These are phyloP conservation scores for Amphipyra tragopoginis DNA, from an alignment of 2,888 invertebrate species.

Conservation along the genomic window DNA sequence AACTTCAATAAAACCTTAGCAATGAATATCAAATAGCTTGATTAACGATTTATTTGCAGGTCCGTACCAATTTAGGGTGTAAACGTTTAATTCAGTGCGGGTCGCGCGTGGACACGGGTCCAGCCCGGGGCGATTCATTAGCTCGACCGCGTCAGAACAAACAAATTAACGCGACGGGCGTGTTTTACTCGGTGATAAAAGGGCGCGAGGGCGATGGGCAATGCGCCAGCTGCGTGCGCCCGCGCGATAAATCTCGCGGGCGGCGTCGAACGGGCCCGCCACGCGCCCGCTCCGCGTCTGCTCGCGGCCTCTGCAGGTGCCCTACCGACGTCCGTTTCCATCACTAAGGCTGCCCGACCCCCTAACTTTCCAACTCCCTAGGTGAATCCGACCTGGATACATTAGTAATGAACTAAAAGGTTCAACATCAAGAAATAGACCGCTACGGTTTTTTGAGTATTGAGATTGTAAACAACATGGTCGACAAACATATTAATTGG, in stretches of 20 bases:
- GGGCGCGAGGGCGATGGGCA: slow-evolving; percentile 84
- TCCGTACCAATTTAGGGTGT: slow-evolving; percentile 82
- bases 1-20: slow-evolving; percentile 60
- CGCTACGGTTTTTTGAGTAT: slow-evolving; percentile 11
- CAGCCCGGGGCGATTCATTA: slow-evolving; percentile 88
- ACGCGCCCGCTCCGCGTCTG: slow-evolving; percentile 40
- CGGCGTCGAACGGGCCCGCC: slow-evolving; percentile 57
- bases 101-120: slow-evolving; percentile 83
- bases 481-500: slow-evolving; percentile 11
- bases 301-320: slow-evolving; percentile 36
- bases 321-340: slow-evolving; percentile 29
- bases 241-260: slow-evolving; percentile 80
- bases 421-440: slow-evolving; percentile 25
- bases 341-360: slow-evolving; percentile 33
- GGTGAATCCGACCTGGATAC: slow-evolving; percentile 40
- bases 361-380: slow-evolving; percentile 42
- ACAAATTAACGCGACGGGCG: slow-evolving; percentile 88
- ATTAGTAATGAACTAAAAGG: slow-evolving; percentile 43
- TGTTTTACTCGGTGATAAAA: slow-evolving; percentile 88
- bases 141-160: slow-evolving; percentile 87
- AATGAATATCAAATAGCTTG: slow-evolving; percentile 71
- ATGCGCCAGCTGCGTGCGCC: slow-evolving; percentile 84
- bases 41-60: slow-evolving; percentile 86
- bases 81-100: slow-evolving; percentile 83
- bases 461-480: slow-evolving; percentile 12